phyloP scores from a whole-genome alignment of 2,888 invertebrate genomes.

The Meloe dianella region DNA sequence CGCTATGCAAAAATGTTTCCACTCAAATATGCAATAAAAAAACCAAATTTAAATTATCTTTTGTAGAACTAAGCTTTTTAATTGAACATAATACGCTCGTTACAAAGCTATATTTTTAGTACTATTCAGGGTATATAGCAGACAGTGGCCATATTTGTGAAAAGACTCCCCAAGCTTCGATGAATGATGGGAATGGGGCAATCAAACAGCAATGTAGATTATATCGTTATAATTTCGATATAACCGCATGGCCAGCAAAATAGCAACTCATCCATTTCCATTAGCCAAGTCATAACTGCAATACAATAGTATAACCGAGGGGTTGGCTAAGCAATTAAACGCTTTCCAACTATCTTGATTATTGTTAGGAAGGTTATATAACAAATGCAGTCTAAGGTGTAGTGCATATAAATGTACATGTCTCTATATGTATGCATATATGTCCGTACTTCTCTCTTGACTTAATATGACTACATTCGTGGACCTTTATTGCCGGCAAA shows the following conservation, averaged over 20 bases:
- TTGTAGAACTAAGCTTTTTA: not conserved
- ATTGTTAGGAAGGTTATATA: conserved; percentile 46
- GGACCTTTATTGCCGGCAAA: conserved; percentile 26
- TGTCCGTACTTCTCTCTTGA: not conserved
- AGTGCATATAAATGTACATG: not conserved
- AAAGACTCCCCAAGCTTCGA: not conserved
- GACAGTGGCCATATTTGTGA: not conserved
- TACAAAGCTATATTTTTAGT: not conserved
- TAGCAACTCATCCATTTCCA: conserved; percentile 39
- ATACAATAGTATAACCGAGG: conserved; percentile 39
- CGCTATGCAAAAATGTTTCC: not conserved
- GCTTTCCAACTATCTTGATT: conserved; percentile 50
- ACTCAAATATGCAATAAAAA: not conserved
- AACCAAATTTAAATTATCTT: not conserved
- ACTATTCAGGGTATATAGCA: not conserved
- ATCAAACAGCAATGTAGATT: conserved; percentile 7
- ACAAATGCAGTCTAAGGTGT: conserved; percentile 42
- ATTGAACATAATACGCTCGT: not conserved
- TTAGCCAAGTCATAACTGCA: conserved; percentile 40
- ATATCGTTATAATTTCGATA: not conserved
- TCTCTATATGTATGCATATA: not conserved
- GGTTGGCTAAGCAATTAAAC: conserved; percentile 47
- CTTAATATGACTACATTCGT: conserved; percentile 12
- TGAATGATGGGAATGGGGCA: conserved; percentile 1
- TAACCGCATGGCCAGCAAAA: conserved; percentile 30